Evolutionary conservation across 1,140 invertebrate species (phyloP), one percentile per base, ranked within the genome.

Genomic region (Lethocerus indicus): DNA sequence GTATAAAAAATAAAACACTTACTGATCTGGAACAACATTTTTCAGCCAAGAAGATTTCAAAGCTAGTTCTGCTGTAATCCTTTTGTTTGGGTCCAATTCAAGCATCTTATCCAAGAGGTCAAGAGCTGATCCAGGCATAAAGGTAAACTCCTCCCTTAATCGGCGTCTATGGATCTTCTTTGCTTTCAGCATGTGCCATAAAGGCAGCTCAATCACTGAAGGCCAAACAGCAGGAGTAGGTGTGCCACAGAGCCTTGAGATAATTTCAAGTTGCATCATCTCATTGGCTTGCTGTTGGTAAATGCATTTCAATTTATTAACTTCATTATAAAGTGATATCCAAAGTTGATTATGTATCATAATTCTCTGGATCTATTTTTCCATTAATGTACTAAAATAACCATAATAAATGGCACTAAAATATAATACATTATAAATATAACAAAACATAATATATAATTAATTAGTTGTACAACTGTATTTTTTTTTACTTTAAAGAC

Each of bases 151-250:
- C 61, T 98, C 93, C 35, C 90, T 71, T 18, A 99, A 68, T 53
- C 83, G 76, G 49, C 95, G 72, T 53, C 87, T 74, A 66, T 96
- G 83, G 29, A 80, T 75, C 56, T 89, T 89, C 67, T 95, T 96
- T 24, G 89, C 87, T 62, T 93, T 88, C 16, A 98, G 72, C 14
- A 84, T 83, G 60, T 90, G 78, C 75, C 90, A 98, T 0, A 88
- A 71, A 1, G 93, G 92, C 41, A 98, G 69, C 63, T 93, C 85
- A 51, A 93, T 90, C 18, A 99, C 94, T 61, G 85, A 83, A 1
- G 95, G 94, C 96, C 96, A 99, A 37, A 89, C 87, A n/a, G 88
- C 89, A 0, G 94, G 93, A 48, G 83, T 82, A 0, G 94, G 94
- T 1, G 92, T 92, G 1, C 96, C 96, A 69, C 96, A 99, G 12